Evolutionary conservation across 2,888 invertebrate genomes (phyloP), one percentile per base, ranked within the genome.

Genomic region (Muscina levida): DNA sequence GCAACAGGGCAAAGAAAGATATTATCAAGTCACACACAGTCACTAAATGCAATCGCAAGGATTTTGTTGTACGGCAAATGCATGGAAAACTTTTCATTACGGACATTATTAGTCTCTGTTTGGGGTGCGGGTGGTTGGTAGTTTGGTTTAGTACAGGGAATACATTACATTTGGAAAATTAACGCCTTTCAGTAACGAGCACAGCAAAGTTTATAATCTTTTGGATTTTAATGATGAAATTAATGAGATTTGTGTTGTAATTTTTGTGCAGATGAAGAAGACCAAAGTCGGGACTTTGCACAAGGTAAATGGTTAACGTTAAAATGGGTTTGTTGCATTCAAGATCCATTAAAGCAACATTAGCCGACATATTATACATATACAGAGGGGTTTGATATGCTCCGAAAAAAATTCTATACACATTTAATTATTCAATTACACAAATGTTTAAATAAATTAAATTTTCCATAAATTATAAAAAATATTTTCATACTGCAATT

Each of bases 161-260:
- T 62, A 19, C 67, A 6, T 31, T 31, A 5, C 31, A 31, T 31
- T 31, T 8, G 66, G 37, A 17, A 76, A 73, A 77, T 80, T 66
- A 71, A 80, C 73, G 66, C 62, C 77, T 74, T 74, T 39, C n/a
- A 73, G 37, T 48, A n/a, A 42, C 42, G 13, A 44, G 53, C 22
- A 22, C 37, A 59, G 26, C 57, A 77, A 79, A 83, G 73, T 84
- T 80, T 80, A 72, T 78, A 83, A 83, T 83, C 79, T 79, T 62
- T 72, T 42, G 74, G 67, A 70, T 74, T 78, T 81, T 82, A 83
- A 77, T 79, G 79, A 79, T 77, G 75, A 83, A 82, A 83, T 84
- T 84, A 84, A 83, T 83, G 82, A 79, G 83, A 83, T 83, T 83
- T 77, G 81, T 72, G 81, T n/a, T n/a, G 74, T 77, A 77, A 81